Conservation (phyloP, 2,888 invertebrate genomes). For the Vesta saturnalis region DNA sequence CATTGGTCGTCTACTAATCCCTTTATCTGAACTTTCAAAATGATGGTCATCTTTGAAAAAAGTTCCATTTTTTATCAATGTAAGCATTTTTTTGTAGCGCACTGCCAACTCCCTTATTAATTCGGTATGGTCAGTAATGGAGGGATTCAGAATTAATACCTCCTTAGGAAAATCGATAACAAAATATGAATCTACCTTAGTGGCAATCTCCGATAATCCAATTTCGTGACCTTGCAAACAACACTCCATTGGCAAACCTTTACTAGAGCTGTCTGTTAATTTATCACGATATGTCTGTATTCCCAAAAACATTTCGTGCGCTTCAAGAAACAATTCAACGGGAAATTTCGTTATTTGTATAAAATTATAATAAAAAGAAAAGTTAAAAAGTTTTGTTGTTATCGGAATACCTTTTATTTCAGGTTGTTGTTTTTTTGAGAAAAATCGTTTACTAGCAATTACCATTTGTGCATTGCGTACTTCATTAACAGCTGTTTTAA, state of each 20-base stretch:
- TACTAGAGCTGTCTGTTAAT: not conserved
- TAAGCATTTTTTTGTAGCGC: slow-evolving; percentile 30
- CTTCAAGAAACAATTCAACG: slow-evolving; percentile 60
- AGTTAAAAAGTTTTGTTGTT: slow-evolving; percentile 61
- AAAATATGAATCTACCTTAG: slow-evolving; percentile 55
- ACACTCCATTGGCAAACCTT: slow-evolving; percentile 35
- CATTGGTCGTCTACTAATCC: slow-evolving; percentile 21
- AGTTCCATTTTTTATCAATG: slow-evolving; percentile 23
- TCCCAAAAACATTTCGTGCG: slow-evolving; percentile 47
- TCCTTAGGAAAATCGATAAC: slow-evolving; percentile 67
- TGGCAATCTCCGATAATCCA: slow-evolving; percentile 62
- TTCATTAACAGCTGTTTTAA: slow-evolving; percentile 69
- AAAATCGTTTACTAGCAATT: slow-evolving; percentile 63
- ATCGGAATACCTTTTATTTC: slow-evolving; percentile 53
- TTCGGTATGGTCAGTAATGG: slow-evolving; percentile 63
- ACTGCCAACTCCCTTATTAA: slow-evolving; percentile 56
- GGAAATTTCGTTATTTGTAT: slow-evolving; percentile 61
- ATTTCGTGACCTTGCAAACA: slow-evolving; percentile 62
- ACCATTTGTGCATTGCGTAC: slow-evolving; percentile 70
- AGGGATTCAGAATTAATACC: slow-evolving; percentile 66
- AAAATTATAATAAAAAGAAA: slow-evolving; percentile 55
- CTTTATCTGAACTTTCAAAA: not conserved
- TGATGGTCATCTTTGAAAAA: slow-evolving; percentile 26
- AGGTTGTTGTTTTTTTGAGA: slow-evolving; percentile 46
- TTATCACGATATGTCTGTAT: slow-evolving; percentile 37